phyloP scores from a whole-genome alignment of 2,888 invertebrate species.

The Noctua comes region DNA sequence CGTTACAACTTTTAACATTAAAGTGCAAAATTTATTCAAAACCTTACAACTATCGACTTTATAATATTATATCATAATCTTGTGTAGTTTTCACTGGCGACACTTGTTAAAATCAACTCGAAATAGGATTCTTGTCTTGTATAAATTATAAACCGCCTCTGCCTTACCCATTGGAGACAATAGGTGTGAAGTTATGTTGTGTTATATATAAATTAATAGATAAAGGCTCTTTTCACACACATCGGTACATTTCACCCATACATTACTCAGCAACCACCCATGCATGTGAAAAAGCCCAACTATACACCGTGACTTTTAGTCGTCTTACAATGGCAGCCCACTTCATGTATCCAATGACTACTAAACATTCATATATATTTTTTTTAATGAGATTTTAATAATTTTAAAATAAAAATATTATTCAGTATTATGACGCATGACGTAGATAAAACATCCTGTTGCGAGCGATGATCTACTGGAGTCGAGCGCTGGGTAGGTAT shows the following conservation, averaged over 20 bases:
- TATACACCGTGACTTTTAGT: no score
- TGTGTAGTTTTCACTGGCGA: constrained; percentile 42
- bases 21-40: constrained; percentile 78
- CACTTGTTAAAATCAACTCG: constrained; percentile 41
- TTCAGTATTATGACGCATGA: no score
- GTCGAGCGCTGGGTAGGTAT: no score
- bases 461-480: no score
- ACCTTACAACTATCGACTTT: constrained; percentile 61
- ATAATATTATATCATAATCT: constrained; percentile 48
- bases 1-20: constrained; percentile 72
- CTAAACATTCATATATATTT: no score
- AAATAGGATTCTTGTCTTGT: constrained; percentile 15
- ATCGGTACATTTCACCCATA: not conserved
- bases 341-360: no score
- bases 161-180: not conserved
- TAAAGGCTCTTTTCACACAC: not conserved
- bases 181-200: not conserved
- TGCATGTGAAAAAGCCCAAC: no score
- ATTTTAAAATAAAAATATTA: no score
- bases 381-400: no score
- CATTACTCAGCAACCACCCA: no score
- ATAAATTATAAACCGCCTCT: constrained; percentile 16
- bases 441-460: no score
- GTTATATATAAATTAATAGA: not conserved
- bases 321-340: no score